Base-by-base conservation (phyloP, 2,113 vertebrate species). In the Pandion haliaetus region DNA sequence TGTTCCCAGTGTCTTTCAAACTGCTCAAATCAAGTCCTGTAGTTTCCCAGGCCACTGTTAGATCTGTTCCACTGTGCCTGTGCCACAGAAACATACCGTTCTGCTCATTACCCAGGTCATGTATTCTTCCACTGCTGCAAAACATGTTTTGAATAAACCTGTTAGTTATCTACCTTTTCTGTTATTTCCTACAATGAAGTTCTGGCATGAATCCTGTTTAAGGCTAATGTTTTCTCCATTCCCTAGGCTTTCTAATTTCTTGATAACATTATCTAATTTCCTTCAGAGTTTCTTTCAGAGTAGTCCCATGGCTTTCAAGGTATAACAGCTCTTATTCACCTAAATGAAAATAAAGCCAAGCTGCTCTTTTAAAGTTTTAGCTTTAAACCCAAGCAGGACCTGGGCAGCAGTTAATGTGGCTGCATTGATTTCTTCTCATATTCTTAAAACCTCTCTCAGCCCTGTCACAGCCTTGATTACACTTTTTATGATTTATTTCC, bases 251-350 rank as follows among this genome's bases (percentile, higher is more conserved):
- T 82, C 77, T 86, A 73, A 59, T 88, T 91, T 94, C 88, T 83
- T 88, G 82, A 76, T 79, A 97, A 90, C 55, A 34, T 81, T 74
- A 95, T 97, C 95, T 97, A 74, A 90, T 96, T 97, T 97, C 96
- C 96, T 97, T 97, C 93, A 95, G 91, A 58, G 81, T 89, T 95
- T 89, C 81, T 94, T 95, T 95, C 69, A 94, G 36, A 71, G n/a
- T 62, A 93, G 91, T 90, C 38, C 55, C 59, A 59, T 47, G 61
- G 74, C 87, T 95, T 91, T 92, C 82, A 84, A 96, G 91, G 84
- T 95, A 95, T 95, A 95, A 76, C 79, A 81, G 59, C 50, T 94
- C 44, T 90, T 93, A 67, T 55, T 70, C 71, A 86, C 88, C 74
- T 97, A 82, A 69, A 0, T 47, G 62, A 84, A 83, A 90, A 78